These are phyloP conservation scores for Lysandra bellargus DNA, from an alignment of 2,888 invertebrate species.

Conservation along the genomic window DNA sequence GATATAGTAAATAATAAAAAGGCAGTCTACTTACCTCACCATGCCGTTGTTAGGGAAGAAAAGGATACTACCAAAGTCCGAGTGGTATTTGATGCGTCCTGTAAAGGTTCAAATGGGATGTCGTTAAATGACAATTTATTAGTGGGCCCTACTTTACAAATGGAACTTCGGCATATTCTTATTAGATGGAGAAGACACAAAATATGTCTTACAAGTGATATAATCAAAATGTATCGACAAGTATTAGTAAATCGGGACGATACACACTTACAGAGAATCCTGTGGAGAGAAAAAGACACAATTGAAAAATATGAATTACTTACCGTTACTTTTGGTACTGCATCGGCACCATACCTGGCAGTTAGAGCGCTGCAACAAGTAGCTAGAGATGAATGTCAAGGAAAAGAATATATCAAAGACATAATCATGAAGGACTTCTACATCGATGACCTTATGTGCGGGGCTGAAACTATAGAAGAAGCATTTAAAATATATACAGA, in stretches of 20 bases:
- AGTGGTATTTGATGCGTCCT: slow-evolving; percentile 40
- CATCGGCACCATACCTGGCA: slow-evolving; percentile 10
- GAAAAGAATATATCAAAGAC: neutral
- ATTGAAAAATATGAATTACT: too few relatives aligned
- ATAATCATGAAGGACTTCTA: slow-evolving; percentile 29
- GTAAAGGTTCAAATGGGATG: neutral
- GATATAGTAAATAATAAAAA: slow-evolving; percentile 31
- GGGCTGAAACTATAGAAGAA: slow-evolving; percentile 13
- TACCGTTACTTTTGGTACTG: neutral
- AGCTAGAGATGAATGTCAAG: neutral
- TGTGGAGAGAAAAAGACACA: too few relatives aligned
- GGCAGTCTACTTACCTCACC: slow-evolving; percentile 46
- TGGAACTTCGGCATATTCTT: slow-evolving; percentile 34
- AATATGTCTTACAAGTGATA: slow-evolving; percentile 35
- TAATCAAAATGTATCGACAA: slow-evolving; percentile 25
- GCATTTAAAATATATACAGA: slow-evolving; percentile 16
- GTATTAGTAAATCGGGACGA: neutral
- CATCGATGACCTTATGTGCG: slow-evolving; percentile 33
- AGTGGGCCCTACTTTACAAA: slow-evolving; percentile 39
- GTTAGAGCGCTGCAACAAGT: slow-evolving; percentile 20
- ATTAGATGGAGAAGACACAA: neutral
- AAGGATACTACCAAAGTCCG: slow-evolving; percentile 37
- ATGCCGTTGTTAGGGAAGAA: slow-evolving; percentile 43
- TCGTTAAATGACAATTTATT: slow-evolving; percentile 39
- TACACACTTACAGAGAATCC: too few relatives aligned